These are phyloP conservation scores for Pangasius krempfi DNA, from an alignment of 2,797 vertebrate genomes.

Conservation along the genomic window DNA sequence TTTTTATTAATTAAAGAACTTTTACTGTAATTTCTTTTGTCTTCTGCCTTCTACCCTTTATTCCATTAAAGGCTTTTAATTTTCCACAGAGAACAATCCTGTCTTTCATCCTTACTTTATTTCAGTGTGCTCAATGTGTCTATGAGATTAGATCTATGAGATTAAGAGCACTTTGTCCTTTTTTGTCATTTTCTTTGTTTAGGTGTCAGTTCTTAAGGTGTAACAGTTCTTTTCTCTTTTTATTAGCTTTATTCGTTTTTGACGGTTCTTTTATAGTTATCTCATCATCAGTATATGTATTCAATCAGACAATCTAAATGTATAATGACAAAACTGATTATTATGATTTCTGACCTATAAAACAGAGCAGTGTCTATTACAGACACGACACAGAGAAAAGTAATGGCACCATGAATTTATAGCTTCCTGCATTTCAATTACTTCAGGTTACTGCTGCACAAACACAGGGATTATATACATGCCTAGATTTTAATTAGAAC, in stretches of 20 bases:
- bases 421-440: neutral
- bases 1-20: neutral
- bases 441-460: neutral
- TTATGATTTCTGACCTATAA: neutral
- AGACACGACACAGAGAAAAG: neutral
- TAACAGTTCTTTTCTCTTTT: conserved; percentile 44
- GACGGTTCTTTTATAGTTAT: neutral
- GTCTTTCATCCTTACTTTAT: neutral
- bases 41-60: neutral
- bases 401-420: neutral
- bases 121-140: neutral
- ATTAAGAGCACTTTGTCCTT: neutral
- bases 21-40: neutral
- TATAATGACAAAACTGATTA: neutral
- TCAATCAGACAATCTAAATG: neutral
- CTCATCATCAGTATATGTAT: neutral
- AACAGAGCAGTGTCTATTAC: neutral
- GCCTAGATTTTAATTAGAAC: conserved; percentile 19
- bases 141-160: neutral
- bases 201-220: conserved; percentile 50
- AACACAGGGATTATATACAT: conserved; percentile 4
- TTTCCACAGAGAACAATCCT: neutral
- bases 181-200: neutral
- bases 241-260: neutral
- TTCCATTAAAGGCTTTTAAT: neutral